Percentiles rank a stretch among this genome's conserved stretches.
Conservation (phyloP, 2,113 vertebrate genomes). For the Gymnorhina tibicen region DNA sequence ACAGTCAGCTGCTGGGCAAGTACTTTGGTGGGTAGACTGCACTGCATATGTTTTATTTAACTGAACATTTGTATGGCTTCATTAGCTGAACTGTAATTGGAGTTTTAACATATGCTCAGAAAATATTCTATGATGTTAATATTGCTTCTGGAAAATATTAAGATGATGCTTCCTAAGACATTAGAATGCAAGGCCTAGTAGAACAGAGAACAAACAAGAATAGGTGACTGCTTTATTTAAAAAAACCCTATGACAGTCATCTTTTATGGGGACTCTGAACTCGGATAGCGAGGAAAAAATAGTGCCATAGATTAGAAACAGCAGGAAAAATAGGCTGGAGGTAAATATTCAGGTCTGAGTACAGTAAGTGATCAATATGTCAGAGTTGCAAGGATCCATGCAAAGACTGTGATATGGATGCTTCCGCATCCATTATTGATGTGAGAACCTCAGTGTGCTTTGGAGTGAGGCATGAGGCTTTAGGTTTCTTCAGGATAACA, state of each 20-base stretch:
- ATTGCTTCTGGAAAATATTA: slow-evolving; percentile 2
- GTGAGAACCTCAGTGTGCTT: neutral
- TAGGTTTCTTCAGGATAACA: neutral
- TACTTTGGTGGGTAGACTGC: neutral
- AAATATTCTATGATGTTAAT: neutral
- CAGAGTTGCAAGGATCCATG: neutral
- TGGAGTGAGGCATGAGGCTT: neutral
- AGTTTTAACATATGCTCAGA: neutral
- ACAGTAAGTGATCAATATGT: neutral
- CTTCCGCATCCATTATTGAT: neutral
- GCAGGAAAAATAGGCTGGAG: neutral
- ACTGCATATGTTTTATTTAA: neutral
- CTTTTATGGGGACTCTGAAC: neutral
- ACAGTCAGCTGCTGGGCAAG: neutral
- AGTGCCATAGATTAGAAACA: neutral
- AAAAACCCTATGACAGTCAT: neutral
- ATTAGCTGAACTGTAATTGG: slow-evolving; percentile 7
- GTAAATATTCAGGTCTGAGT: neutral
- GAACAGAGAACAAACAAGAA: neutral
- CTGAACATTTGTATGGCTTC: neutral
- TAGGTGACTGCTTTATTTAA: neutral
- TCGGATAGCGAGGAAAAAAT: neutral
- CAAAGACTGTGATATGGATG: neutral
- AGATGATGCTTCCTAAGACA: neutral
- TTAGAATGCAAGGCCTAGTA: neutral